Evolutionary conservation across 2,888 invertebrate species (phyloP), one percentile per base, ranked within the genome.

Genomic region (Brenthis daphne): DNA sequence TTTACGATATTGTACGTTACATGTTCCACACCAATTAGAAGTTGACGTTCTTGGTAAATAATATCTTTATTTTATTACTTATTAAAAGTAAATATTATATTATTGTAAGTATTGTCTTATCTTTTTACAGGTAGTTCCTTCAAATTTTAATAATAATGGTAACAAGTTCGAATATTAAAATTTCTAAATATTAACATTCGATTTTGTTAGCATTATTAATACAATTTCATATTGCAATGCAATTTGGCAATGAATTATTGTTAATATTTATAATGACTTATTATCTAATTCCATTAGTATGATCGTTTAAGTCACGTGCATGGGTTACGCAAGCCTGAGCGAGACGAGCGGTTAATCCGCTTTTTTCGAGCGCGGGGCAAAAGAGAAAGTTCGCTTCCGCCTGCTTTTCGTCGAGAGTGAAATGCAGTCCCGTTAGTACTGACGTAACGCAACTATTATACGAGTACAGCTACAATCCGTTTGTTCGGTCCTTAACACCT

Each of bases 341-440:
- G 70, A 66, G 71, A 72, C 71, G 67, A 73, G 74, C 75, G 70
- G 71, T 72, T 80, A 82, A 84, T 84, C 83, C 82, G 80, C 79
- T 83, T 85, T 83, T 83, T 80, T 76, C 80, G 75, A 80, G 81
- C 82, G 83, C 85, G 82, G 84, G 81, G 87, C 88, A 89, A 90
- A 92, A 92, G 91, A 91, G 92, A 92, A 92, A 92, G 92, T 91
- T 84, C 77, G 85, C 85, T 92, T 92, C 92, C 91, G 90, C 90
- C 85, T 90, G 87, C 89, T 90, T 91, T 90, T 90, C 91, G 91
- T 88, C 78, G 90, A 91, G 90, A 92, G 91, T 91, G 91, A 91
- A 91, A 90, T 90, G 90, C 84, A 88, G 90, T 91, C 91, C 92
- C 90, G 90, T 90, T 87, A 81, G 83, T 78, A 80, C 78, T 90